Percentiles rank a stretch among this genome's conserved stretches.
Evolutionary conservation across 2,888 invertebrate species (phyloP).

Genomic region (Stenichneumon culpator): DNA sequence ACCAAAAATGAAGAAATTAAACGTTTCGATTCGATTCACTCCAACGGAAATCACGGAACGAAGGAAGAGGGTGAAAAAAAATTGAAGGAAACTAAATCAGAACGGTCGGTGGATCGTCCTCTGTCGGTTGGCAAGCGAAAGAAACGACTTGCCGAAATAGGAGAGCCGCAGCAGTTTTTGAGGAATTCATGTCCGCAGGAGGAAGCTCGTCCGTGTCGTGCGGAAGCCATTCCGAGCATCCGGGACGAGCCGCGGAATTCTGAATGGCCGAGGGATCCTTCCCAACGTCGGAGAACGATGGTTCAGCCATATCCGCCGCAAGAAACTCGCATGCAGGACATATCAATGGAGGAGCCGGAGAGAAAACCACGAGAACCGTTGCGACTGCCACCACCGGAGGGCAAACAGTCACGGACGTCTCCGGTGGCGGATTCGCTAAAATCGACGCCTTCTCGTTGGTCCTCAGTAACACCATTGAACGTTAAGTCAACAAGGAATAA

Average conservation of each 20-base stretch:
- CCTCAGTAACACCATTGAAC: not conserved
- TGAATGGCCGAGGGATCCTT: slow-evolving; percentile 7
- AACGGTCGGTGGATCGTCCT: not conserved
- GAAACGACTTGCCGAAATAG: slow-evolving; percentile 3
- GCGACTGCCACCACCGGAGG: slow-evolving; percentile 9
- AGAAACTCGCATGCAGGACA: slow-evolving; percentile 26
- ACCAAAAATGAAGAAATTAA: not conserved
- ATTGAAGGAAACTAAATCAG: not conserved
- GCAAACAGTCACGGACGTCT: slow-evolving; percentile 9
- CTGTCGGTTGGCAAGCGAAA: not conserved
- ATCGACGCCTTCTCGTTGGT: slow-evolving; percentile 19
- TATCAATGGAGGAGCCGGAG: slow-evolving; percentile 16
- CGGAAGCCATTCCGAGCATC: slow-evolving; percentile 30
- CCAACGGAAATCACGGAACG: not conserved
- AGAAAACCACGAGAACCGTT: not conserved
- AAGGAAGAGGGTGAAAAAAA: not conserved
- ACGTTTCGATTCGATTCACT: slow-evolving; percentile 29
- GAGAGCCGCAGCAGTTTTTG: slow-evolving; percentile 23
- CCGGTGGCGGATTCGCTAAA: not conserved
- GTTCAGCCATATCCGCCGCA: slow-evolving; percentile 28
- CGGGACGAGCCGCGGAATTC: slow-evolving; percentile 16
- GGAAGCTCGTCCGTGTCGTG: slow-evolving; percentile 43
- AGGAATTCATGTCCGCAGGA: slow-evolving; percentile 30
- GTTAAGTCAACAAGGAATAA: slow-evolving; percentile 7
- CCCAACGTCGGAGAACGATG: slow-evolving; percentile 9